phyloP scores from a whole-genome alignment of 2,888 invertebrate species.

The Acronicta psi region DNA sequence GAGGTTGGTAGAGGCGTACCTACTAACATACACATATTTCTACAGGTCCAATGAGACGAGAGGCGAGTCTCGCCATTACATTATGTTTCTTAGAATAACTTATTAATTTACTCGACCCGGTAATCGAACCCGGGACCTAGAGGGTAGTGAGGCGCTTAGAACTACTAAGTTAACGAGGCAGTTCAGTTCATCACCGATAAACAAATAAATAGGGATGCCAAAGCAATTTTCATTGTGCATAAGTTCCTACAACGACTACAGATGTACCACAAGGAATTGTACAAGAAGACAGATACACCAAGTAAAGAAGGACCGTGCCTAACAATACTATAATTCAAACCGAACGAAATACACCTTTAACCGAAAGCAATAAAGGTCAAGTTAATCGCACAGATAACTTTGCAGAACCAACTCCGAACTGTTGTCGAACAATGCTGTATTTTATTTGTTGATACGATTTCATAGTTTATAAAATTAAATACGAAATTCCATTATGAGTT shows the following conservation, averaged over 20 bases:
- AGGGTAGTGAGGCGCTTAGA: too few relatives aligned
- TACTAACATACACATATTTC: too few relatives aligned
- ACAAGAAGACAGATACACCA: conserved; percentile 75
- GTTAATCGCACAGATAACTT: conserved; percentile 14
- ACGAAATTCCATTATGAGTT: too few relatives aligned
- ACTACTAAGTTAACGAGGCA: too few relatives aligned
- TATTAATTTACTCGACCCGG: too few relatives aligned
- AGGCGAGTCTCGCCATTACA: too few relatives aligned
- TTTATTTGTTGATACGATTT: conserved; percentile 51
- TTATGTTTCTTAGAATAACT: too few relatives aligned
- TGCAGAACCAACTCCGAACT: conserved; percentile 33
- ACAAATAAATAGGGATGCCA: too few relatives aligned
- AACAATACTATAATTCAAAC: conserved; percentile 12
- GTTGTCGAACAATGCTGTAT: conserved; percentile 50
- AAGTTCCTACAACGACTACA: conserved; percentile 61
- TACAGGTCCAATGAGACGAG: too few relatives aligned
- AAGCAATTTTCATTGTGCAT: conserved; percentile 55
- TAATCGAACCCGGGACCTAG: too few relatives aligned
- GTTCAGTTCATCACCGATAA: too few relatives aligned
- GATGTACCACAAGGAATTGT: conserved; percentile 69
- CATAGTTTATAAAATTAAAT: conserved; percentile 47
- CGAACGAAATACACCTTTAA: conserved; percentile 24
- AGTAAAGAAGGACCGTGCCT: conserved; percentile 47
- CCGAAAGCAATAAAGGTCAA: not conserved
- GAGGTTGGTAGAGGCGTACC: too few relatives aligned